Base-by-base conservation (phyloP, 2,888 invertebrate genomes). In the Nemotelus nigrinus region DNA sequence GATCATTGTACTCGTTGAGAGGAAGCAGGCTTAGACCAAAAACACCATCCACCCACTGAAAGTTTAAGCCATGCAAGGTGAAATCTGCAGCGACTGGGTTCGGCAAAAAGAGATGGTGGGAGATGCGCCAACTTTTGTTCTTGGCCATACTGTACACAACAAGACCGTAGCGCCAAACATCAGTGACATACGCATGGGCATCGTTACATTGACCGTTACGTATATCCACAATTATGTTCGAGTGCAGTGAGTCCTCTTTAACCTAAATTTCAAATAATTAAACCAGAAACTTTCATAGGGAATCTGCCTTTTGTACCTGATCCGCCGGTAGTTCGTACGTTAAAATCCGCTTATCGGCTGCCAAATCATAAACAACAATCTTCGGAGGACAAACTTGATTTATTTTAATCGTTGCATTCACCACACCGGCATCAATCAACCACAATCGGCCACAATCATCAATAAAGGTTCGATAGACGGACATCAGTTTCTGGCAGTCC, bases 1-100 rank as follows among this genome's bases (percentile, higher is more conserved):
- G 89, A 70, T 94, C 2, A 87, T 84, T 81, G 87, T 83, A 70
- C 48, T 81, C 47, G 84, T 83, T 4, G 74, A 77, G 71, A 2
- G 92, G 91, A n/a, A 92, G 90, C 64, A 94, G 83, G 0, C 94
- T 91, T 81, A 94, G 86, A 0, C 94, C 94, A 83, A 95, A 94
- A 43, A 95, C 89, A 0, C 95, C 95, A 83, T 95, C 95, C 5
- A 93, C 89, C 95, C 94, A 95, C 83, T 94, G 93, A 83, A 94
- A 95, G 80, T 92, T 92, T 0, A 94, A 83, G 2, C 92, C 93
- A 80, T 93, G 93, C 0, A 95, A 86, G 78, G 92, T 91, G 83
- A 92, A 95, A 82, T 92, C 91, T 0, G 94, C 90, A 0, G 93
- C 92, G 1, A 83, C 39, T 0, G 87, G 87, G 79, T 86, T 85